Conservation (phyloP, 1,140 invertebrate genomes). For the Arion vulgaris region DNA sequence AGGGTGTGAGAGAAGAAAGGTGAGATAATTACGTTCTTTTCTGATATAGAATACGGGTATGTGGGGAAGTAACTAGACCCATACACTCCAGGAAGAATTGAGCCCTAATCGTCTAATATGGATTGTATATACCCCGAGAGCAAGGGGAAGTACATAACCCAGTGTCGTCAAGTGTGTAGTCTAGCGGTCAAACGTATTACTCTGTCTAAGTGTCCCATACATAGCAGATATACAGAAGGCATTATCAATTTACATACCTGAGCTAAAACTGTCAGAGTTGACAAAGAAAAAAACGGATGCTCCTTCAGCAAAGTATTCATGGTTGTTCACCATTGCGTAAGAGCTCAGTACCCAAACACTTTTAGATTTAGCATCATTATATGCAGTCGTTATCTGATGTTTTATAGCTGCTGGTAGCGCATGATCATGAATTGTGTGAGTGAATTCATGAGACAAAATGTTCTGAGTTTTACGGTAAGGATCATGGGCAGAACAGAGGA, state of each 20-base stretch:
- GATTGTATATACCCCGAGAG: too few species aligned
- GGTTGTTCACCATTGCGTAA: conserved; percentile 52
- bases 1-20: too few species aligned
- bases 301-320: conserved; percentile 54
- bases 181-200: too few species aligned
- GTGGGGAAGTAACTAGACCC: too few species aligned
- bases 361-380: conserved; percentile 33
- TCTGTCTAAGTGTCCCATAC: too few species aligned
- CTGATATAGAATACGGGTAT: too few species aligned
- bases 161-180: too few species aligned
- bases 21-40: too few species aligned
- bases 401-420: conserved; percentile 40
- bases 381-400: conserved; percentile 42
- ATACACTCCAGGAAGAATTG: too few species aligned
- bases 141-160: too few species aligned
- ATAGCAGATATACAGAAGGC: too few species aligned
- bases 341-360: conserved; percentile 39
- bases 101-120: too few species aligned
- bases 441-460: conserved; percentile 62
- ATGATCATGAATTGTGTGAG: conserved; percentile 55
- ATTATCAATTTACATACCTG: neutral
- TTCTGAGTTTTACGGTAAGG: conserved; percentile 56
- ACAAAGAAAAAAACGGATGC: conserved; percentile 44
- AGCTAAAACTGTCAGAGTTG: neutral
- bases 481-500: conserved; percentile 57